phyloP scores from a whole-genome alignment of 2,888 invertebrate species.

The Torymus auratus region DNA sequence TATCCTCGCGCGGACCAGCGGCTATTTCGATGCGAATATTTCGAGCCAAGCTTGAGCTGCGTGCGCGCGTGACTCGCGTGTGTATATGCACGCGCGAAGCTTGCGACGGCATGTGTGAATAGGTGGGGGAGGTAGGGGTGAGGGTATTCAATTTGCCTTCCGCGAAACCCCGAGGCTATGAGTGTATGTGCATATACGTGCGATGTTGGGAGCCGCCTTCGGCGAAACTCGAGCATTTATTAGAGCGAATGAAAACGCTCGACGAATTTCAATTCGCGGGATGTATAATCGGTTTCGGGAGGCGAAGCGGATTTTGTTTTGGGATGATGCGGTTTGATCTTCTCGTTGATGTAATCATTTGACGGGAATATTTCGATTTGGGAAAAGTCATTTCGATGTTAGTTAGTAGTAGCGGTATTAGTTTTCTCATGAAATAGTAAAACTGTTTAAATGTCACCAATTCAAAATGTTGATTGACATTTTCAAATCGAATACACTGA shows the following conservation, averaged over 20 bases:
- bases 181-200: neutral
- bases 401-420: too few relatives aligned
- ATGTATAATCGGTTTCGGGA: slow-evolving; percentile 16
- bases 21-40: slow-evolving; percentile 12
- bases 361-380: too few relatives aligned
- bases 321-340: neutral
- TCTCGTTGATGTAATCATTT: too few relatives aligned
- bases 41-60: neutral
- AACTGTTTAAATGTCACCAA: too few relatives aligned
- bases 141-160: slow-evolving; percentile 51
- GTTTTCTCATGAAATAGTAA: too few relatives aligned
- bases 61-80: slow-evolving; percentile 26
- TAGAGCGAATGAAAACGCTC: slow-evolving; percentile 39
- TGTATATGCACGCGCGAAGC: neutral
- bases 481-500: too few relatives aligned
- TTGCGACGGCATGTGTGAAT: neutral
- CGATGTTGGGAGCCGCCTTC: slow-evolving; percentile 3
- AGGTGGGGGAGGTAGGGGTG: too few relatives aligned
- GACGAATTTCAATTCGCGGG: slow-evolving; percentile 41
- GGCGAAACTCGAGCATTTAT: slow-evolving; percentile 10
- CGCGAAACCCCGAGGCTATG: neutral
- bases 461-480: too few relatives aligned
- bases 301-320: slow-evolving; percentile 25
- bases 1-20: neutral
- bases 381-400: too few relatives aligned